phyloP scores from a whole-genome alignment of 1,140 invertebrate species.

The Leptestheria dahalacensis region DNA sequence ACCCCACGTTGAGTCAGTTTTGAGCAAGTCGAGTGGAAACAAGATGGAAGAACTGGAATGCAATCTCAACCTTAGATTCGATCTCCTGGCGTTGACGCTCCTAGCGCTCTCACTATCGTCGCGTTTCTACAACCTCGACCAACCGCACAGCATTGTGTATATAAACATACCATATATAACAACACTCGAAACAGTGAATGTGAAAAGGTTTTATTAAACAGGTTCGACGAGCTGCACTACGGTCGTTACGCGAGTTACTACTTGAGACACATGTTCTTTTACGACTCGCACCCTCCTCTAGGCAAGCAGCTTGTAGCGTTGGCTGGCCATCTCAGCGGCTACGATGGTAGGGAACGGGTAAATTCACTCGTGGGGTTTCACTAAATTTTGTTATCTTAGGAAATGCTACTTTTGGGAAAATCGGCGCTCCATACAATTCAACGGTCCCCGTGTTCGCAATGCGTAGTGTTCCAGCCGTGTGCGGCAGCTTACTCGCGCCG shows the following conservation, averaged over 20 bases:
- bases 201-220: background rate
- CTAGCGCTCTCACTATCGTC: constrained; percentile 54
- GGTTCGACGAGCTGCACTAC: constrained; percentile 90
- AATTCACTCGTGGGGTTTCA: background rate
- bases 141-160: constrained; percentile 69
- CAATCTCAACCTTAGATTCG: constrained; percentile 26
- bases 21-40: too few relatives aligned
- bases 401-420: constrained; percentile 36
- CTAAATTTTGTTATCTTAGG: constrained; percentile 23
- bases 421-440: constrained; percentile 32
- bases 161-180: background rate
- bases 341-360: constrained; percentile 48
- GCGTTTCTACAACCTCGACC: constrained; percentile 63
- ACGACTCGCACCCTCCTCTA: constrained; percentile 87
- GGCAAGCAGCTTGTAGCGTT: constrained; percentile 80
- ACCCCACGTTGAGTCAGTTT: background rate
- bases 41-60: background rate
- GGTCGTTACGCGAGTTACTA: constrained; percentile 85
- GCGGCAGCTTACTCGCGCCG: constrained; percentile 72
- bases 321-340: constrained; percentile 61
- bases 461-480: constrained; percentile 69
- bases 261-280: constrained; percentile 83
- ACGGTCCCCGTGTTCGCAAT: constrained; percentile 67
- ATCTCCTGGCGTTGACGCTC: constrained; percentile 53
- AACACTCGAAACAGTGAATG: too few relatives aligned